Base-by-base conservation (phyloP, 2,113 vertebrate species). In the Platycercus adscitus region DNA sequence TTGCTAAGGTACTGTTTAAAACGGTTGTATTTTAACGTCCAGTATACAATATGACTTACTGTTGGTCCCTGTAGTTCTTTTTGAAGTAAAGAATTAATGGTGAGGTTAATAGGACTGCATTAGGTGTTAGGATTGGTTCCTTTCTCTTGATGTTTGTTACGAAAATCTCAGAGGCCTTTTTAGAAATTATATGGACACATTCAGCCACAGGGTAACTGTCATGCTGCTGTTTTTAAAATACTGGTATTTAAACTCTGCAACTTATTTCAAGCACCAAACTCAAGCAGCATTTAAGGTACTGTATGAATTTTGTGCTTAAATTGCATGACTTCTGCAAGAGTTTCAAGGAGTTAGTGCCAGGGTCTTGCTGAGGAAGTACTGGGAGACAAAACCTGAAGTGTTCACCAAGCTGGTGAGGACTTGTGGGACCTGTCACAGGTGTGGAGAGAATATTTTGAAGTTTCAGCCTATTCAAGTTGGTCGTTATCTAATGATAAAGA, bases 1-100 rank as follows among this genome's bases (percentile, higher is more conserved):
- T 99, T 72, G 98, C 97, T 65, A 99, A 99, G 99, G 99, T 99
- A 82, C 92, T 14, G 70, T 66, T 61, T 33, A 2, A 82, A 80
- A 60, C 25, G 11, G 8, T 53, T 88, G 19, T 35, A 9, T 80
- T 50, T 79, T 60, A 15, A 20, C 44, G 49, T 47, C 39, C 33
- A 3, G 0, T 2, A 3, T 26, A 4, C 23, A 11, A 16, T 15
- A 12, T 29, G 12, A 21, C 25, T 33, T 41, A 6, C 47, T 50
- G 0, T 1, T 55, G 72, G 47, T 69, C 50, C 26, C 43, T 70
- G 23, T 17, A 75, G 35, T 12, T 88, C 23, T 75, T 90, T 50
- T 31, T 70, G 44, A 83, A 68, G 26, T 39, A 49, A 82, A 66
- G 37, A 21, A 55, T 83, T 68, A 43, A 71, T 92, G 69, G 10